A percentile compares a stretch with the other conserved stretches of the same genome.
Conservation (phyloP, 1,140 invertebrate species). For the Luehdorfia chinensis region DNA sequence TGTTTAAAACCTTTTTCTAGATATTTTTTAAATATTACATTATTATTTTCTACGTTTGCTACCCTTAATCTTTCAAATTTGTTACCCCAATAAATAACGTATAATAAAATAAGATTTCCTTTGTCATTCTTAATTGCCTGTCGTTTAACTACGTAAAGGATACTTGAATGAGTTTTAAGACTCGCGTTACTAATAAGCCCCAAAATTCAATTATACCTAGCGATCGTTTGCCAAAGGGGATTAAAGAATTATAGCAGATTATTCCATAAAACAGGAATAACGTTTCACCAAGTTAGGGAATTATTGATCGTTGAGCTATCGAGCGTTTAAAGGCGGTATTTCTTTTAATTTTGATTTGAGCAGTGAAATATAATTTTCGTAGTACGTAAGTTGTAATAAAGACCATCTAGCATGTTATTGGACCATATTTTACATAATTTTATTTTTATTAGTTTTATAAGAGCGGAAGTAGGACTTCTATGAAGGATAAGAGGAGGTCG, state of each 20-base stretch:
- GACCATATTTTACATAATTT: too few species aligned
- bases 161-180: not conserved
- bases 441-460: too few species aligned
- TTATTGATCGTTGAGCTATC: not conserved
- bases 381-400: too few species aligned
- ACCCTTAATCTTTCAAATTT: not conserved
- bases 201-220: slow-evolving; percentile 7
- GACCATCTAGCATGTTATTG: too few species aligned
- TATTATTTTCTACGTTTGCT: slow-evolving; percentile 1
- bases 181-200: not conserved
- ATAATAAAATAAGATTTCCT: not conserved
- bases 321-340: not conserved
- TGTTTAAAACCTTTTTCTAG: too few species aligned
- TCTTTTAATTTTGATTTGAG: not conserved
- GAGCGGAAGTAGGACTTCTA: too few species aligned
- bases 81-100: too few species aligned
- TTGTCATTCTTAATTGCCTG: not conserved
- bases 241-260: slow-evolving; percentile 8
- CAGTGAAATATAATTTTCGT: too few species aligned
- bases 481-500: too few species aligned
- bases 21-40: too few species aligned
- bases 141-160: not conserved
- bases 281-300: not conserved
- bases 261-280: slow-evolving; percentile 13
- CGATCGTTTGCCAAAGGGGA: slow-evolving; percentile 5